phyloP scores from a whole-genome alignment of 2,797 vertebrate species.

The Lutjanus campechanus region DNA sequence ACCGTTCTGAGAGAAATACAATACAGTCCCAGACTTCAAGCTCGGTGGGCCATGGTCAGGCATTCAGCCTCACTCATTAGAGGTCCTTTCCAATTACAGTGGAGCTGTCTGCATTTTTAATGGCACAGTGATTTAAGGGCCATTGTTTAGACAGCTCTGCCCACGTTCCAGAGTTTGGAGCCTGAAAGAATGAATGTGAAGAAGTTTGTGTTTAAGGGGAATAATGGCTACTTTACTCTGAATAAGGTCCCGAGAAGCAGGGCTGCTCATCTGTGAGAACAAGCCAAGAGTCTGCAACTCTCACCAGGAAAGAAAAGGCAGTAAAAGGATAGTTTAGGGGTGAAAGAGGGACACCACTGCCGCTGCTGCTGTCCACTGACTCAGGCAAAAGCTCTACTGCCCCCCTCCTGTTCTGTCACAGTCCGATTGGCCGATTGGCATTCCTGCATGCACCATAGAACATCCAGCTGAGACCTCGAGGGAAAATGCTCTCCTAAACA shows the following conservation, averaged over 20 bases:
- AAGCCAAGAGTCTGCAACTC: slow-evolving; percentile 17
- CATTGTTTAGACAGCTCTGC: slow-evolving; percentile 42
- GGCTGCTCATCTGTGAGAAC: slow-evolving; percentile 17
- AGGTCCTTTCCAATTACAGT: slow-evolving; percentile 54
- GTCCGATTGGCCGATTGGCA: slow-evolving; percentile 53
- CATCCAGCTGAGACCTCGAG: slow-evolving; percentile 60
- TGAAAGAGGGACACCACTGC: neutral
- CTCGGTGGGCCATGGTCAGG: slow-evolving; percentile 33
- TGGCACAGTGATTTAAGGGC: slow-evolving; percentile 43
- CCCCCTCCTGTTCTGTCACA: slow-evolving; percentile 52
- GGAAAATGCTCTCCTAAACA: slow-evolving; percentile 32
- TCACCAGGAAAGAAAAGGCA: slow-evolving; percentile 37
- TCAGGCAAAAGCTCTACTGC: slow-evolving; percentile 32
- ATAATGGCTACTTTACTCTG: slow-evolving; percentile 33
- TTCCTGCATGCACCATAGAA: slow-evolving; percentile 41
- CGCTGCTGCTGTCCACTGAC: slow-evolving; percentile 51
- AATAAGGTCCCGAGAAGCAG: slow-evolving; percentile 11
- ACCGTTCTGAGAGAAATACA: slow-evolving; percentile 18
- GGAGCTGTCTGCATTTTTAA: slow-evolving; percentile 59
- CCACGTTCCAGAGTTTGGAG: slow-evolving; percentile 46
- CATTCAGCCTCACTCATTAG: slow-evolving; percentile 60
- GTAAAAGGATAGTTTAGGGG: neutral
- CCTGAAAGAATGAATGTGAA: slow-evolving; percentile 38
- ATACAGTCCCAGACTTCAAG: slow-evolving; percentile 33
- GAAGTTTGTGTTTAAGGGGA: slow-evolving; percentile 35